phyloP scores from a whole-genome alignment of 30 jellyfish, hydroid and myxozoan genomes.

The Catostylus mosaicus region DNA sequence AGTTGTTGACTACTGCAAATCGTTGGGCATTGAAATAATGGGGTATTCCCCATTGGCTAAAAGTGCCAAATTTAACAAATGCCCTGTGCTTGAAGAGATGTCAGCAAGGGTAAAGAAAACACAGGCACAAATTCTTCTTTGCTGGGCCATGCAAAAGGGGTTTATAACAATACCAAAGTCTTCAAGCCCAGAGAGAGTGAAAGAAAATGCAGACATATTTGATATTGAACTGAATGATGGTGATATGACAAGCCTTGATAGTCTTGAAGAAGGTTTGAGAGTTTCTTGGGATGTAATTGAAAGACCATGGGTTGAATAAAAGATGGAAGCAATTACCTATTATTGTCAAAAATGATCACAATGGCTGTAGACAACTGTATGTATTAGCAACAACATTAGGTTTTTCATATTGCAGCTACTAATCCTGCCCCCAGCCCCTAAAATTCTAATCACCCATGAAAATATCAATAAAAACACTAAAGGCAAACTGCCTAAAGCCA shows the following conservation, averaged over 20 bases:
- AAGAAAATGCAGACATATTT: constrained; percentile 74
- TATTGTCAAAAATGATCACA: no score
- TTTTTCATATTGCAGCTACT: no score
- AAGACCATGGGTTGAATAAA: constrained; percentile 75
- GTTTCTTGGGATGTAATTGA: constrained; percentile 73
- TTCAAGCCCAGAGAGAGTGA: constrained; percentile 70
- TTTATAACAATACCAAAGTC: constrained; percentile 89
- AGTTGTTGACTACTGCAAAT: constrained; percentile 71
- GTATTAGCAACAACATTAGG: no score
- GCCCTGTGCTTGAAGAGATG: constrained; percentile 53
- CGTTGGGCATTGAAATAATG: constrained; percentile 72
- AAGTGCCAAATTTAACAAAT: constrained; percentile 70
- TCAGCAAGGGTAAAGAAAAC: constrained; percentile 69
- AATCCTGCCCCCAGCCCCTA: no score
- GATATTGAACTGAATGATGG: constrained; percentile 65
- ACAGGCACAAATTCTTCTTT: constrained; percentile 74
- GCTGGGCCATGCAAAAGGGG: constrained; percentile 91
- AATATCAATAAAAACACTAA: no score
- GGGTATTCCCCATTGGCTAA: constrained; percentile 97
- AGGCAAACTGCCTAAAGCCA: no score
- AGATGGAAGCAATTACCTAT: no score
- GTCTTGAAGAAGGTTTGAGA: constrained; percentile 70
- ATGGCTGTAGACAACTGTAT: no score
- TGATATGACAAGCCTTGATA: constrained; percentile 69
- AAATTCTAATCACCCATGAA: no score